Evolutionary conservation across 2,888 invertebrate species (phyloP).

Genomic region (Ornithoptera priamus): DNA sequence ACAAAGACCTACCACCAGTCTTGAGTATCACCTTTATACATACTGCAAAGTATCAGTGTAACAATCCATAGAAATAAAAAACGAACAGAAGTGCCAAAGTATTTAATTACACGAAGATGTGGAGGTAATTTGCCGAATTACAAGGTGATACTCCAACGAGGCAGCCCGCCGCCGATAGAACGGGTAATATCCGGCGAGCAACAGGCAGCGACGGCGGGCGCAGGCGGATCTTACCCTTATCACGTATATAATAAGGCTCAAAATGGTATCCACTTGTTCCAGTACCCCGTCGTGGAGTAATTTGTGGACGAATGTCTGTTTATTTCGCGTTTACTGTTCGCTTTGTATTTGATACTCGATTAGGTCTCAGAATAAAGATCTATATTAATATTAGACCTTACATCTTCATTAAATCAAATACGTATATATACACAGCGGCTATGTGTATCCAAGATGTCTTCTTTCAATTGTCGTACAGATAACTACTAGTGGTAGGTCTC

Average conservation of each 20-base stretch:
- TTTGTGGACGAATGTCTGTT: slow-evolving; percentile 44
- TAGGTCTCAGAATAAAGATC: no score
- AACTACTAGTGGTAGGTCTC: no score
- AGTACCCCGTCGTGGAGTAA: slow-evolving; percentile 34
- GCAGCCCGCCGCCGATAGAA: slow-evolving; percentile 58
- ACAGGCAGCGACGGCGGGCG: slow-evolving; percentile 51
- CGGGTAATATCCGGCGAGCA: slow-evolving; percentile 71
- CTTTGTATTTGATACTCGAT: slow-evolving; percentile 32
- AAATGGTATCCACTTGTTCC: slow-evolving; percentile 1
- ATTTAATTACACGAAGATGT: slow-evolving; percentile 68
- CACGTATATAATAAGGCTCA: not conserved
- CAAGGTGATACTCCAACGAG: slow-evolving; percentile 68
- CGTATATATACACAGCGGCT: no score
- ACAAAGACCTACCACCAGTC: no score
- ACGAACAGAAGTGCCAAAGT: slow-evolving; percentile 43
- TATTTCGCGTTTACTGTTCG: slow-evolving; percentile 38
- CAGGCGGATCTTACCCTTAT: slow-evolving; percentile 14
- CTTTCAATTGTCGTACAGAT: no score
- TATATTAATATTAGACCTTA: no score
- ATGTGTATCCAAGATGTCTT: no score
- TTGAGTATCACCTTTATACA: no score
- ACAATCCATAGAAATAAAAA: no score
- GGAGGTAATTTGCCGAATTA: slow-evolving; percentile 73
- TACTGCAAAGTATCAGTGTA: no score
- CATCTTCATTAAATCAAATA: no score